These are phyloP conservation scores for Axinella damicornis DNA, from an alignment of 37 sponge, comb jelly and placozoan species.

Conservation along the genomic window DNA sequence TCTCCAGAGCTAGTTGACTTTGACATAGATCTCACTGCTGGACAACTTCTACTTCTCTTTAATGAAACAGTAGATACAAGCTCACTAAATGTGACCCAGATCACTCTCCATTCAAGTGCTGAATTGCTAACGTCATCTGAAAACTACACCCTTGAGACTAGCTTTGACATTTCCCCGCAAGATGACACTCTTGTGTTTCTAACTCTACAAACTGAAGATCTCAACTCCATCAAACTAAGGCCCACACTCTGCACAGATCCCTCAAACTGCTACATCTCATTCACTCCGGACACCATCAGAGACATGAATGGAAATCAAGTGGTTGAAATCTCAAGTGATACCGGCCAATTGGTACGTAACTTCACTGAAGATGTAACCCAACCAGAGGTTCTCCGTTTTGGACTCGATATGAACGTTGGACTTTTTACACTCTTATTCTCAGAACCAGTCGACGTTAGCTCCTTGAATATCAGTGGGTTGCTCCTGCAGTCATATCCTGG, in stretches of 20 bases:
- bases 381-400: conserved; percentile 56
- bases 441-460: conserved; percentile 71
- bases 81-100: conserved; percentile 53
- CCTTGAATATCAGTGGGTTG: conserved; percentile 58
- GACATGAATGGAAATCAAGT: conserved; percentile 87
- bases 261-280: conserved; percentile 64
- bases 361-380: conserved; percentile 71
- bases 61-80: conserved; percentile 78
- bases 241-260: conserved; percentile 60
- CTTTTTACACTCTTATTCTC: conserved; percentile 65
- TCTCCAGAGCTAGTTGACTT: conserved; percentile 69
- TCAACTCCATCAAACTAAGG: conserved; percentile 80
- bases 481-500: conserved; percentile 39
- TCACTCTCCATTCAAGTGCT: conserved; percentile 64
- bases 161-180: conserved; percentile 13
- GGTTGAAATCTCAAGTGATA: conserved; percentile 2
- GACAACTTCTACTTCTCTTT: conserved; percentile 69
- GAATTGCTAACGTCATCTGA: not conserved
- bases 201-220: conserved; percentile 53
- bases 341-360: conserved; percentile 23
- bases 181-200: conserved; percentile 62
- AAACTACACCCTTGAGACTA: conserved; percentile 56
- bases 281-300: conserved; percentile 40
- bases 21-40: conserved; percentile 63
- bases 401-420: conserved; percentile 80